These are phyloP conservation scores for Procambarus clarkii DNA, from an alignment of 1,140 invertebrate genomes.

Conservation along the genomic window DNA sequence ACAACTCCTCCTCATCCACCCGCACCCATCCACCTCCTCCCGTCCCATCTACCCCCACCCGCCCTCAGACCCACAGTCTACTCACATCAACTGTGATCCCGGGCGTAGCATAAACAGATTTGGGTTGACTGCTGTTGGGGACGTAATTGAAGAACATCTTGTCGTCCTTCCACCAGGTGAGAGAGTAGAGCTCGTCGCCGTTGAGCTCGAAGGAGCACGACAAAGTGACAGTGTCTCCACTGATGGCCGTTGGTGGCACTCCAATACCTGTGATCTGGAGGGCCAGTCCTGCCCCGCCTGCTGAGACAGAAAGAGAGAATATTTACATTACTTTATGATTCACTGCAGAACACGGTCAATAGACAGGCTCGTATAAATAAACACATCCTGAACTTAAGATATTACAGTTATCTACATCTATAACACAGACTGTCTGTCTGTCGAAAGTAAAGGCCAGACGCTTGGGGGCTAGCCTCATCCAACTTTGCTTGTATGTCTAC, in stretches of 20 bases:
- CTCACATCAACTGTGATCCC: slow-evolving; percentile 55
- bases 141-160: slow-evolving; percentile 49
- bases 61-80: not conserved
- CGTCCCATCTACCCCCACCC: too few species aligned
- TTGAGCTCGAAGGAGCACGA: slow-evolving; percentile 79
- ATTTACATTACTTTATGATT: not conserved
- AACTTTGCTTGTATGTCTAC: too few species aligned
- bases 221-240: slow-evolving; percentile 76
- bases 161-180: slow-evolving; percentile 54
- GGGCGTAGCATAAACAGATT: slow-evolving; percentile 12
- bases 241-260: slow-evolving; percentile 58
- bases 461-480: too few species aligned
- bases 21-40: too few species aligned
- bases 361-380: not conserved
- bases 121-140: not conserved
- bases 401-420: too few species aligned
- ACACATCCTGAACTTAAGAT: too few species aligned
- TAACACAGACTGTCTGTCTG: too few species aligned
- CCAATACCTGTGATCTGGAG: slow-evolving; percentile 49
- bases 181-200: slow-evolving; percentile 35
- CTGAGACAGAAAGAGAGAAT: too few species aligned
- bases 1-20: too few species aligned
- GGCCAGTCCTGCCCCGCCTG: not conserved
- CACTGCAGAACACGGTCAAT: not conserved
- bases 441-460: too few species aligned